A percentile compares a stretch with the other conserved stretches of the same genome.
These are phyloP conservation scores for Nesogale talazaci DNA, from an alignment of 2,113 vertebrate species.

Conservation along the genomic window DNA sequence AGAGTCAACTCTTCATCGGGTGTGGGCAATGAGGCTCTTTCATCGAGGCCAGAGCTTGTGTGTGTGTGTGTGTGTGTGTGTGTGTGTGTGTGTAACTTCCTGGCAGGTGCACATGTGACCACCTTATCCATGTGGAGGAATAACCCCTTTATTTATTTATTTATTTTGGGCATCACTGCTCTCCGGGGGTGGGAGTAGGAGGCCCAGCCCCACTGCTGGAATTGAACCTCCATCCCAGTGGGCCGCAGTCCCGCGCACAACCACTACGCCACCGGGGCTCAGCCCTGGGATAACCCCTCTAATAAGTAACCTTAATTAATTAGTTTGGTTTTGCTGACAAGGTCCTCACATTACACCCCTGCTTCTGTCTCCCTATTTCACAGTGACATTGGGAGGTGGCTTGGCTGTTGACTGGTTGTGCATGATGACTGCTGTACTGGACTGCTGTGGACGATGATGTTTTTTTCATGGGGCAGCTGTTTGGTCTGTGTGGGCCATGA, in stretches of 20 bases:
- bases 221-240: too few relatives aligned
- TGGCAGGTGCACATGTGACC: not conserved
- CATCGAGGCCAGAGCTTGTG: not conserved
- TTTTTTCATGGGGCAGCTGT: not conserved
- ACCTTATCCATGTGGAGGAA: not conserved
- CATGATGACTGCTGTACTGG: not conserved
- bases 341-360: not conserved
- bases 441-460: too few relatives aligned
- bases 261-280: too few relatives aligned
- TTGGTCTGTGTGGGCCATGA: not conserved
- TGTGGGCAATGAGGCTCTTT: not conserved
- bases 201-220: too few relatives aligned
- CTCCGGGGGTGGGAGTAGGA: too few relatives aligned
- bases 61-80: not conserved
- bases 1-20: not conserved
- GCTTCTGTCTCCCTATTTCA: not conserved
- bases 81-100: not conserved
- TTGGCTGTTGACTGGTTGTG: not conserved
- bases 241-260: too few relatives aligned
- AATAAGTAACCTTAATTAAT: conserved; percentile 46
- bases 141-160: too few relatives aligned
- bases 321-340: conserved; percentile 34
- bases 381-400: not conserved
- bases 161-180: too few relatives aligned
- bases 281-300: too few relatives aligned